phyloP scores from a whole-genome alignment of 2,888 invertebrate species.

The Cecidostiba fungosa region DNA sequence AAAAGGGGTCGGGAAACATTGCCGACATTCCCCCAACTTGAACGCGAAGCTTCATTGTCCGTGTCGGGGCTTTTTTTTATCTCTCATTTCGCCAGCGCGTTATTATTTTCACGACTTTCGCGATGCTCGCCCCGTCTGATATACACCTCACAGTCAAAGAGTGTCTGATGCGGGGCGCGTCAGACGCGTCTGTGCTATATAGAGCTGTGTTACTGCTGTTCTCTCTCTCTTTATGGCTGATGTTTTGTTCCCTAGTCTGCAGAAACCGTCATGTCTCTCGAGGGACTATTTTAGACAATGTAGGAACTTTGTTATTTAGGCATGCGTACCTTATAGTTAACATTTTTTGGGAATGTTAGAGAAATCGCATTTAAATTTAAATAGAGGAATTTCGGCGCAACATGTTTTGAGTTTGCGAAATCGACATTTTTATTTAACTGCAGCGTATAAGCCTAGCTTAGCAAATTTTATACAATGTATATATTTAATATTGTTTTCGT shows the following conservation, averaged over 20 bases:
- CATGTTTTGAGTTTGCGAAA: too few relatives aligned
- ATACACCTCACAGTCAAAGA: not conserved
- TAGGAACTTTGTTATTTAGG: too few relatives aligned
- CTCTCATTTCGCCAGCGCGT: not conserved
- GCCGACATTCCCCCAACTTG: not conserved
- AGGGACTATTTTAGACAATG: constrained; percentile 11
- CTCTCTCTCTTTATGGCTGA: not conserved
- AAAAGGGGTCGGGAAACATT: constrained; percentile 8
- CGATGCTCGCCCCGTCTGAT: not conserved
- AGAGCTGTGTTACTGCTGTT: too few relatives aligned
- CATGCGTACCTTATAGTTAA: too few relatives aligned
- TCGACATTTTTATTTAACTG: too few relatives aligned
- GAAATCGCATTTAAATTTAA: too few relatives aligned
- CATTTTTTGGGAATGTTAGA: not conserved
- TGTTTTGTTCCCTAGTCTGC: not conserved
- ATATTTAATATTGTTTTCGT: too few relatives aligned
- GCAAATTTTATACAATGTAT: too few relatives aligned
- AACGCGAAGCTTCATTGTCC: not conserved
- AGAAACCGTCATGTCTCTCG: not conserved
- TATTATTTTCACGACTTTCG: constrained; percentile 30
- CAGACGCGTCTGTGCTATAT: too few relatives aligned
- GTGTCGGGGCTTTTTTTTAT: not conserved
- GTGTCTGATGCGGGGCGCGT: not conserved
- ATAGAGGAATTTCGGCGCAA: too few relatives aligned
- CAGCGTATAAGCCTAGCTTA: too few relatives aligned